These are phyloP conservation scores for Pygathrix nemaeus DNA, from an alignment of 2,113 vertebrate genomes.

Conservation along the genomic window DNA sequence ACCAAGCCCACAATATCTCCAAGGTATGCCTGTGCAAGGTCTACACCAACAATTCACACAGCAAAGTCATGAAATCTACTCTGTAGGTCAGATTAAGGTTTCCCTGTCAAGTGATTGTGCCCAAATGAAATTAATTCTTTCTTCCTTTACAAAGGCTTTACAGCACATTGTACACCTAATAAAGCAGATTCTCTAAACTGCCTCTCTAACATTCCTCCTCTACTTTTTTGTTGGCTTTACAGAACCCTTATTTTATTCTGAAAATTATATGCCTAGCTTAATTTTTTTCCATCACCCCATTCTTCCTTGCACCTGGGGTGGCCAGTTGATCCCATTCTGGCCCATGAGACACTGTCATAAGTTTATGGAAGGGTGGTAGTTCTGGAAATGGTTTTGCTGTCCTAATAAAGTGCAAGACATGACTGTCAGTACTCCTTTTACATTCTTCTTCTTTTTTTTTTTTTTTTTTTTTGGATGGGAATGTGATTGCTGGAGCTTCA, in stretches of 20 bases:
- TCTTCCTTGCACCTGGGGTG: too few relatives aligned
- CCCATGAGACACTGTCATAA: too few relatives aligned
- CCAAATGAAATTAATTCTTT: neutral
- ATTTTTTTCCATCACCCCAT: neutral
- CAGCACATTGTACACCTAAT: accelerated
- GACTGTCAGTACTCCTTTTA: neutral
- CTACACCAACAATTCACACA: neutral
- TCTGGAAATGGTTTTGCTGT: neutral
- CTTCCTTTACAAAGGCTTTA: neutral
- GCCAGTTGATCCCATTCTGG: neutral
- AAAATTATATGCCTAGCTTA: too few relatives aligned
- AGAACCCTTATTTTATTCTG: neutral
- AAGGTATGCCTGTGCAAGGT: neutral
- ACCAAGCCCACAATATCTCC: too few relatives aligned
- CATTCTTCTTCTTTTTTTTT: too few relatives aligned
- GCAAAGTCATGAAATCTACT: neutral
- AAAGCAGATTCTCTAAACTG: too few relatives aligned
- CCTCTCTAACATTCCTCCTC: neutral
- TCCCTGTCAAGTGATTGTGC: neutral
- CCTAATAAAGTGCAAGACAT: too few relatives aligned
- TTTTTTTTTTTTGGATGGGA: neutral
- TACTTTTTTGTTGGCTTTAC: neutral
- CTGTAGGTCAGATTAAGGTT: neutral
- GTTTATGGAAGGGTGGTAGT: too few relatives aligned
- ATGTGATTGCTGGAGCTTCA: neutral